Evolutionary conservation across 1,140 invertebrate genomes (phyloP), one percentile per base, ranked within the genome.

Genomic region (Stegodyphus dumicola): DNA sequence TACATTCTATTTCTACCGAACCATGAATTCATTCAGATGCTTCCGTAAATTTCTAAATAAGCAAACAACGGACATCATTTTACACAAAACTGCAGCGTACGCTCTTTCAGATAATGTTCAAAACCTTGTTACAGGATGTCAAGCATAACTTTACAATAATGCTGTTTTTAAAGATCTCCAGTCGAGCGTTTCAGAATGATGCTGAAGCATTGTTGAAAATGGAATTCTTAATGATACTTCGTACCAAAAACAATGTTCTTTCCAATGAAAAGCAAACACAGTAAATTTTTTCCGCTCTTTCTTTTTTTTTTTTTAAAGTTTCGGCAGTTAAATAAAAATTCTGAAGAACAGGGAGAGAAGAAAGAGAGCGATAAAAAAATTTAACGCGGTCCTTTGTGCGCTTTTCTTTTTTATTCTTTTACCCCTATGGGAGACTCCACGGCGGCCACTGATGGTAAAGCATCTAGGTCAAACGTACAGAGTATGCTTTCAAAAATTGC

Each of bases 371-470:
- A 64, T 11, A 64, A 64, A 64, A 60, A 64, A 64, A 64, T 11
- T 64, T 64, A 64, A 64, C 60, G 60, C 11, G 60, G 15, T 67
- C 33, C 66, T 67, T 67, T 67, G 66, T 67, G n/a, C 66, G 7
- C n/a, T 9, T 18, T 17, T 67, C 33, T 67, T 67, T 67, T 67
- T 11, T 67, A 9, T 15, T 18, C 33, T 18, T 67, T 67, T 67
- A 18, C 33, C 33, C 33, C 33, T 33, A 33, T 67, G n/a, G 66
- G 66, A 15, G 66, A 67, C 66, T 67, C 6, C n/a, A 18, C 66
- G 66, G n/a, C 66, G 66, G 66, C 66, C n/a, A 67, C 66, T 67
- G 66, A 67, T 67, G 66, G 66, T 18, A 15, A 67, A 67, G 66
- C 66, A 67, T 67, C 66, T 67, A 67, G 66, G 66, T 67, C 66